Evolutionary conservation across 1,140 invertebrate genomes (phyloP), one percentile per base, ranked within the genome.

Genomic region (Eueides isabella): DNA sequence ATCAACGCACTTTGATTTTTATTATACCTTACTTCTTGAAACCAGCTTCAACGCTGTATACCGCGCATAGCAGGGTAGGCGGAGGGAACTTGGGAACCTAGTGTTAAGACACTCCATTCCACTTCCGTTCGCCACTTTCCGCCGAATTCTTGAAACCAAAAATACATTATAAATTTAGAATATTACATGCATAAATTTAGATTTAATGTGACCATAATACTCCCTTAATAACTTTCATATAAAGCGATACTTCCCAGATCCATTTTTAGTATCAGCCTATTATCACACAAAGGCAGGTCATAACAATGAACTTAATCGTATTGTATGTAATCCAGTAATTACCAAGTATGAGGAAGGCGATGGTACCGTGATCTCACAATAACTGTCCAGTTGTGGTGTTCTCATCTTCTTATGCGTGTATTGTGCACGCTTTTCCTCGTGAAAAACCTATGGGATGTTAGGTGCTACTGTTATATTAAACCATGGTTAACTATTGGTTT

Each of bases 371-470:
- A 90, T 90, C 87, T 74, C 77, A 89, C 90, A 90, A 92, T 92
- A 92, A 92, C 89, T 92, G 90, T 92, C 90, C 89, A 84, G 84
- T 55, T 26, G 19, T 80, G 75, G 80, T 72, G 82, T 90, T 92
- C 90, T 84, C 89, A 92, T 82, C 84, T 91, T 91, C 86, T 92
- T 90, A 71, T 81, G 66, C 66, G 76, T 61, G 79, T 78, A 92
- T 91, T 92, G 90, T 91, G 70, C 82, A 76, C 83, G 82, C 85
- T 92, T 91, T 92, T 92, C 90, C 90, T 86, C 83, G 90, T 89
- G 89, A 92, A 92, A 92, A 92, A 92, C 89, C 87, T 87, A 87
- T 84, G 82, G 77, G 80, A 77, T 67, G 83, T 83, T 64, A 73
- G 44, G 73, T 70, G 9, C 6, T 14, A 44, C 62, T 19, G 41